Base-by-base conservation (phyloP, 2,888 invertebrate genomes). In the Amiota mariae region DNA sequence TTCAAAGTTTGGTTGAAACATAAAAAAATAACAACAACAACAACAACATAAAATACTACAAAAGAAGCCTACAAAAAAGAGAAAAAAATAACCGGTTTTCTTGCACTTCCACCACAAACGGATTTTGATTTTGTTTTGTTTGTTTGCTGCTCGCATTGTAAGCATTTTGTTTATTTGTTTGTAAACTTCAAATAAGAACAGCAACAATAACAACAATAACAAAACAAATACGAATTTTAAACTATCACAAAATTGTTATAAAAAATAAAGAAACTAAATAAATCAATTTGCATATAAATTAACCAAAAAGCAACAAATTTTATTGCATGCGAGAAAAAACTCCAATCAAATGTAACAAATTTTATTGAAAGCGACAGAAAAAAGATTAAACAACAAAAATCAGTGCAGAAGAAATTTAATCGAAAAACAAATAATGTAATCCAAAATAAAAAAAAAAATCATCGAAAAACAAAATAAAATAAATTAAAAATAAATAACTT, bases 361-460 rank as follows among this genome's bases (percentile, higher is more conserved):
- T 36, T 36, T 70, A 63, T 47, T 46, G 24, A 1, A 12, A 24
- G 10, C n/a, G 18, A 20, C 12, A 71, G 56, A n/a, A 18, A 13
- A 18, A 18, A 11, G 12, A 48, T 3, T 12, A 64, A 57, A 48
- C 46, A 66, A 64, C 24, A 77, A 76, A 74, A 64, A 70, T 77
- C 66, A 51, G 61, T 79, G 72, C 75, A 77, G 70, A 64, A 66
- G 11, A 51, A 70, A n/a, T n/a, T n/a, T 73, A 75, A 77, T 73
- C 72, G 73, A 72, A 75, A 48, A 18, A n/a, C n/a, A n/a, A n/a
- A n/a, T n/a, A n/a, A n/a, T n/a, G n/a, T n/a, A n/a, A n/a, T n/a
- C n/a, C n/a, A n/a, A n/a, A n/a, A n/a, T n/a, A n/a, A n/a, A n/a
- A n/a, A n/a, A n/a, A n/a, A n/a, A n/a, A n/a, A n/a, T n/a, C n/a